Conservation (phyloP, 2,797 vertebrate genomes). For the Molothrus aeneus region DNA sequence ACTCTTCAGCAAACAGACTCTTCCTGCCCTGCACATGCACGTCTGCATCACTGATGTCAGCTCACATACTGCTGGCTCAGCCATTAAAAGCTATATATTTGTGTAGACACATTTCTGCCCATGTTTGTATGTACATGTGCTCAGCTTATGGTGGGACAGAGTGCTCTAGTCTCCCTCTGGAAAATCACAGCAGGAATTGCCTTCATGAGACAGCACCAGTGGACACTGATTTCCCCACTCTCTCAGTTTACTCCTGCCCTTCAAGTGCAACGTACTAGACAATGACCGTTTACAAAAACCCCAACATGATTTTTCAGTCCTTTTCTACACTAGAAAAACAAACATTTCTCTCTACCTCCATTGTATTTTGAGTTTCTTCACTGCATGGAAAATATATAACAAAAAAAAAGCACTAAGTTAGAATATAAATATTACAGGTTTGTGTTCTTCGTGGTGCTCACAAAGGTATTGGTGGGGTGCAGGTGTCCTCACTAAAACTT, state of each 20-base stretch:
- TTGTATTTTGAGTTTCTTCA: not conserved
- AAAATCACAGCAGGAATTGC: not conserved
- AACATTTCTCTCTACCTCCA: fast-evolving
- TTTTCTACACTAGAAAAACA: not conserved
- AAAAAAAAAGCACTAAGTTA: not conserved
- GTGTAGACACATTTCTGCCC: fast-evolving
- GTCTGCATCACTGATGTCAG: not conserved
- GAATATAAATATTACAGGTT: not conserved
- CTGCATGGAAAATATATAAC: not conserved
- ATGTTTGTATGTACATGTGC: fast-evolving
- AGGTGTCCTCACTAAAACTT: not conserved
- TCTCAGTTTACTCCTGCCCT: not conserved
- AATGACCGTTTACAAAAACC: not conserved
- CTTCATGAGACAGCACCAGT: not conserved
- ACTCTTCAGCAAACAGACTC: not conserved
- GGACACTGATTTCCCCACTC: not conserved
- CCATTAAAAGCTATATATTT: not conserved
- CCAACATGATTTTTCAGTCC: not conserved
- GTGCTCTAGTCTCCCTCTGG: not conserved
- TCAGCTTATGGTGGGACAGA: not conserved
- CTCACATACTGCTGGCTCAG: not conserved
- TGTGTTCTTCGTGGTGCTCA: not conserved
- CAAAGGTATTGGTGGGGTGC: not conserved
- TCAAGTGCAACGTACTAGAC: fast-evolving
- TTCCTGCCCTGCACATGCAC: not conserved